Evolutionary conservation across 2,888 invertebrate species (phyloP), one percentile per base, ranked within the genome.

Genomic region (Drosophila prolongata): DNA sequence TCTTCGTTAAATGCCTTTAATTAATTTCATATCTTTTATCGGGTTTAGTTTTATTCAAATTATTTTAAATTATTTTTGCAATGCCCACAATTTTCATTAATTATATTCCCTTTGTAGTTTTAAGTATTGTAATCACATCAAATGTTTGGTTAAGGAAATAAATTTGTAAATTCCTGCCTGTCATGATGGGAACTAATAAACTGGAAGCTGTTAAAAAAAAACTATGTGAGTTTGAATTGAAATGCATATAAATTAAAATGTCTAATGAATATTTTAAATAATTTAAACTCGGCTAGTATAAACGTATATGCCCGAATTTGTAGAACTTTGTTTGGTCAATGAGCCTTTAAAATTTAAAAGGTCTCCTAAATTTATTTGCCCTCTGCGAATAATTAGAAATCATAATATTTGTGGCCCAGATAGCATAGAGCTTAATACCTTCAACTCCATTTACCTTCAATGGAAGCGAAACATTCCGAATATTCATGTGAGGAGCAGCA

Each of bases 151-250:
- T 27, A 13, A 30, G 40, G 2, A 35, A 49, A 42, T 16, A 34
- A 56, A 30, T 59, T 44, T 16, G n/a, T 27, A 59, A 47, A 59
- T 59, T 60, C 46, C 19, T 3, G 27, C 3, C 14, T 27, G 46
- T 35, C 24, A 60, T 11, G 42, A 35, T 42, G 27, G 19, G 35
- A 59, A 47, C 38, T 62, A 62, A 62, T 62, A 62, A 62, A 60
- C 40, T 42, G 24, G 40, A 11, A 34, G 42, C 35, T 35, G 35
- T 11, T 19, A 10, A 10, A 43, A 10, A 10, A 43, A 42, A 42
- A 42, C 10, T 16, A 16, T 4, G 9, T 16, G 16, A 9, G 14
- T 3, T 16, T 16, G 4, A 16, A 40, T 11, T 43, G 10, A 3
- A 35, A 35, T 35, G 35, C 35, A 35, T 3, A 35, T 19, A 10